Evolutionary conservation across 2,888 invertebrate species (phyloP).

Genomic region (Agrilus biguttatus): DNA sequence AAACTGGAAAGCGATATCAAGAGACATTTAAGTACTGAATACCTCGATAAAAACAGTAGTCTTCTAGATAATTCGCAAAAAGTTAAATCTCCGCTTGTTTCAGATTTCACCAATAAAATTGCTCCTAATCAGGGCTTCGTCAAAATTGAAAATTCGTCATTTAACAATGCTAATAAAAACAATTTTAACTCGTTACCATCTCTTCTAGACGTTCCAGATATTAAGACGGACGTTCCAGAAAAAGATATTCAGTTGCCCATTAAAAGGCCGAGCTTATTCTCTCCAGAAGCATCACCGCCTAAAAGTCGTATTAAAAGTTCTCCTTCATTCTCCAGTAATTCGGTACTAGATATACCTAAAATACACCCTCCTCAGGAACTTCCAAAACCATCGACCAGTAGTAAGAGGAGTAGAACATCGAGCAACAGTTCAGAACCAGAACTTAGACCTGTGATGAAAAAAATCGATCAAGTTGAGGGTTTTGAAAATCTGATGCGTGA

Average conservation of each 20-base stretch:
- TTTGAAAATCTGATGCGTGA: constrained; percentile 45
- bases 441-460: constrained; percentile 45
- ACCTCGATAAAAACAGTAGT: constrained; percentile 20
- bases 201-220: too few species aligned
- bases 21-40: constrained; percentile 19
- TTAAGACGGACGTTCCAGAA: constrained; percentile 1
- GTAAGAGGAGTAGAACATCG: constrained; percentile 25
- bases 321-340: too few species aligned
- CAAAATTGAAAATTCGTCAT: not conserved
- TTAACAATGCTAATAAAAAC: too few species aligned
- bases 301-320: constrained; percentile 6
- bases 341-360: not conserved
- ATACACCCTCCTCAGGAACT: constrained; percentile 1
- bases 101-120: constrained; percentile 22
- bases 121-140: constrained; percentile 19
- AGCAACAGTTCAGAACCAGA: constrained; percentile 44
- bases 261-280: constrained; percentile 47
- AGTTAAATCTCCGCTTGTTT: constrained; percentile 23
- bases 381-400: constrained; percentile 11
- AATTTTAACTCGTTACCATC: too few species aligned
- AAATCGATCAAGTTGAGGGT: constrained; percentile 46
- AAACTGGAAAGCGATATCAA: constrained; percentile 22
- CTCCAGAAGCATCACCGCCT: constrained; percentile 45
- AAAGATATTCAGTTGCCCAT: constrained; percentile 18
- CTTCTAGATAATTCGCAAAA: constrained; percentile 25